Evolutionary conservation across 2,797 vertebrate species (phyloP), one percentile per base, ranked within the genome.

Genomic region (Platalea minor): DNA sequence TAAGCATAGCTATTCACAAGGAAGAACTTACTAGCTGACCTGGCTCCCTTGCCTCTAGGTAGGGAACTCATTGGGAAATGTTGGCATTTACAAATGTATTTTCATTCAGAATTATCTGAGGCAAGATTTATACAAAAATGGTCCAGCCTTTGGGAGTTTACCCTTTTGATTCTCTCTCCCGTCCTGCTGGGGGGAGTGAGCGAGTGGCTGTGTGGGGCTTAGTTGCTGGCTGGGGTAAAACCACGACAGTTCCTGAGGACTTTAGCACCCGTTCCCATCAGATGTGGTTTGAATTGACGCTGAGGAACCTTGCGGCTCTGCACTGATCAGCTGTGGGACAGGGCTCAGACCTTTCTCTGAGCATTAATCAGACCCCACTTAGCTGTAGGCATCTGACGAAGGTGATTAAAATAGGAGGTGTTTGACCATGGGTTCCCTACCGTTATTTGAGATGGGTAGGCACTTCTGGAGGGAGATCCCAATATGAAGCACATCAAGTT

Each of bases 61-160:
- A 50, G n/a, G 78, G 65, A 89, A 82, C 46, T 64, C 78, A 68
- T 10, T 73, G 96, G 93, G 91, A 92, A 56, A 68, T n/a, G 20
- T 6, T 91, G 80, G 91, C 85, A 95, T 95, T 96, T 93, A 95
- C 88, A 90, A 93, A 96, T 87, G 61, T 54, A 50, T 93, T 94
- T 96, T 89, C 91, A 94, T 88, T 91, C 81, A 78, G 84, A 92
- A 80, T 85, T 88, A 80, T 61, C 84, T 7, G 12, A 80, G 60
- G 60, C 33, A 80, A 89, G 88, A 92, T 89, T 74, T 82, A 77
- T 39, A 72, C 29, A 87, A 46, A 84, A 63, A 78, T 11, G 10
- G 10, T 59, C 24, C 19, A 16, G 78, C 46, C 53, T 92, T 74
- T 48, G 67, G 72, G 50, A 89, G n/a, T 96, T 73, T 21, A 37